Evolutionary conservation across 2,797 vertebrate species (phyloP).

Genomic region (Alfaro cultratus): DNA sequence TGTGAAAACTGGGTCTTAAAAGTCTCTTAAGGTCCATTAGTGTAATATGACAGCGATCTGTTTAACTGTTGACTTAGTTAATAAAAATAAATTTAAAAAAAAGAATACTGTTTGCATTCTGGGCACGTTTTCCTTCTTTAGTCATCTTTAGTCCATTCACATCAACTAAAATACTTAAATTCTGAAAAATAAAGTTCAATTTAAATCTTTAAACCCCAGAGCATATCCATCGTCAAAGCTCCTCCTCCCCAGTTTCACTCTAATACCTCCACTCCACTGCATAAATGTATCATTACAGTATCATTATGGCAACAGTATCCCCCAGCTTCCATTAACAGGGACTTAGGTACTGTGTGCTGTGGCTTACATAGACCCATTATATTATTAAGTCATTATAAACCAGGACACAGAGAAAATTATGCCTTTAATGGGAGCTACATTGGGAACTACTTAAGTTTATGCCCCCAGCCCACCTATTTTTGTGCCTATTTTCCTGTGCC

Average conservation of each 20-base stretch:
- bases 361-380: constrained; percentile 79
- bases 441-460: constrained; percentile 66
- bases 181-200: constrained; percentile 57
- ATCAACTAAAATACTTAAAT: constrained; percentile 48
- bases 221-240: constrained; percentile 56
- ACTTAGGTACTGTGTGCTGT: constrained; percentile 73
- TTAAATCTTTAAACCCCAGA: constrained; percentile 53
- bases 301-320: constrained; percentile 71
- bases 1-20: constrained; percentile 51
- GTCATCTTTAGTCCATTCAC: constrained; percentile 47
- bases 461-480: constrained; percentile 52
- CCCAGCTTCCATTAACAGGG: constrained; percentile 68
- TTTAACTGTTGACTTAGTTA: constrained; percentile 37
- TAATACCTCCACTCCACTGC: constrained; percentile 71
- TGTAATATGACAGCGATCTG: constrained; percentile 55
- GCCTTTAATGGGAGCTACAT: constrained; percentile 68
- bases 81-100: constrained; percentile 13
- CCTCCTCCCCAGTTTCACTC: constrained; percentile 65
- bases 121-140: constrained; percentile 39
- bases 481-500: constrained; percentile 53
- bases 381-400: constrained; percentile 82
- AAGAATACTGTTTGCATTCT: constrained; percentile 16
- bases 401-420: constrained; percentile 77
- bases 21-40: constrained; percentile 54
- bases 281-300: constrained; percentile 75